Base-by-base conservation (phyloP, 2,113 vertebrate species). In the Odobenus rosmarus region DNA sequence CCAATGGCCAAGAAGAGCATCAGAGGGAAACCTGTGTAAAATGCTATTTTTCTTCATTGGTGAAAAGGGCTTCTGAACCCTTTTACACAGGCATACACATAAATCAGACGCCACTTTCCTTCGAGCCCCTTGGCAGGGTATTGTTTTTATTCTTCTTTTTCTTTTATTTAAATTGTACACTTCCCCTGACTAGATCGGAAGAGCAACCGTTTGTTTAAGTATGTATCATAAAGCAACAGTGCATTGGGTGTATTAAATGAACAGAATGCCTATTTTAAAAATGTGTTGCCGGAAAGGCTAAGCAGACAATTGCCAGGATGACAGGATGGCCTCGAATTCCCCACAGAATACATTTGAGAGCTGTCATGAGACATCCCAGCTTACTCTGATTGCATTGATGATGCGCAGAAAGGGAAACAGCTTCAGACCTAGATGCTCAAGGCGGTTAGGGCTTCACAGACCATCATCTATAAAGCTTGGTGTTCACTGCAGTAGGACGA, bases 21-120 rank as follows among this genome's bases (percentile, higher is more conserved):
- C 49, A 33, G 67, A 28, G 69, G 18, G 57, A 86, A 95, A 69
- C 64, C 42, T 36, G 18, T 31, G n/a, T 90, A 57, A 95, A 93
- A 67, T 46, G 26, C 26, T 9, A n/a, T 92, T 94, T 96, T 94
- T 95, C 85, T 94, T 94, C 69, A 26, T 94, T 90, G 69, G 59
- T 53, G 39, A 74, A 79, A 77, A 82, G 42, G n/a, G 71, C 26
- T 90, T 77, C 77, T 69, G 26, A 3, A 26, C 72, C 79, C 33
- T 1, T 97, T 88, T 21, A 51, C 26, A 24, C 36, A 23, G 19
- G 23, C 39, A 62, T 33, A 11, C 31, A n/a, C 26, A 49, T 85
- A 96, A 94, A 86, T 84, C 74, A 82, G 13, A 51, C 33, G 88
- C 81, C 13, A 2, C 49, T 88, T 67, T 24, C 33, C 31, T 93